Base-by-base conservation (phyloP, 2,888 invertebrate species). In the Sclerodermus sp. region DNA sequence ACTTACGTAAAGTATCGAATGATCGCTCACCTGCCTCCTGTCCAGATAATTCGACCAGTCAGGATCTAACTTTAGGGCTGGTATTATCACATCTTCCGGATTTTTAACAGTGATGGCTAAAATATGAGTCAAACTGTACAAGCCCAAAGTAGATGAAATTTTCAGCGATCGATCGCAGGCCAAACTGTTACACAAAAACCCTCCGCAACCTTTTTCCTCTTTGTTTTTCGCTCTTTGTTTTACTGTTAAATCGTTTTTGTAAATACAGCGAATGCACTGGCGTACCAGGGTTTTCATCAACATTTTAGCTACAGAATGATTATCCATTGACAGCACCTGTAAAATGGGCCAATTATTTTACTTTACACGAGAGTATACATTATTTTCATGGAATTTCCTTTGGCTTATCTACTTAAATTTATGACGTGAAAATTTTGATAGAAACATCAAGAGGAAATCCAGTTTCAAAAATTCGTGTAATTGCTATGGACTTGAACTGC, bases 1-100 rank as follows among this genome's bases (percentile, higher is more conserved):
- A n/a, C n/a, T n/a, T n/a, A n/a, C n/a, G n/a, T n/a, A 23, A 23
- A 23, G 23, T 8, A 5, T 23, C 8, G 3, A 3, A 23, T 8
- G 4, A 23, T 8, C 23, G 8, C 23, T 23, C 37, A 89, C 87
- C 81, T 91, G 89, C 66, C 88, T 81, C 71, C 87, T 86, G 74
- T 91, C 90, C 53, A 91, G 82, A 64, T 87, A 88, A 51, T 85
- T 84, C 0, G 87, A 84, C 91, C 91, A 91, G 41, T 84, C 74
- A 0, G 72, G 79, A 23, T 85, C 82, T 47, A 83, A 83, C 41
- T 88, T 82, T 0, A 91, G 73, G 0, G 87, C 84, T 0, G 85
- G 82, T 44, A 83, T 81, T 10, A 90, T 79, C 57, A 90, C 87
- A 0, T 79, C 78, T 17, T 55, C 55, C 5, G 74, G 69, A 32